Conservation (phyloP, 2,888 invertebrate genomes). For the Eupithecia subfuscata region DNA sequence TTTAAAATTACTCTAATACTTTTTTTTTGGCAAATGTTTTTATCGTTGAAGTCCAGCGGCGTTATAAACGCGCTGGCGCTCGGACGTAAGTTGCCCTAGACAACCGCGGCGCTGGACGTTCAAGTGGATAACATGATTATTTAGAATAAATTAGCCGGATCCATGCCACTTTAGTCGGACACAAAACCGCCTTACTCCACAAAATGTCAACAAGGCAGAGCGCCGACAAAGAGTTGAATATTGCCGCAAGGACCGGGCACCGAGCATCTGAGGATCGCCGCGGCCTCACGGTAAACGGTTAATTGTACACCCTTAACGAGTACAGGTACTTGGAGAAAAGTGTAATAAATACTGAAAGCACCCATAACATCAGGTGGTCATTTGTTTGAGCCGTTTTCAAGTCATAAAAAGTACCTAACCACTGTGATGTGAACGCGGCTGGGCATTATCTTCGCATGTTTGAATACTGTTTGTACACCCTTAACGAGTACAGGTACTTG, state of each 20-base stretch:
- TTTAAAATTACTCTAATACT: no score
- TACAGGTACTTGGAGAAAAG: slow-evolving; percentile 23
- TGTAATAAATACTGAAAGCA: slow-evolving; percentile 8
- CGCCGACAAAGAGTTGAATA: slow-evolving; percentile 69
- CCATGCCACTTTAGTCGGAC: not conserved
- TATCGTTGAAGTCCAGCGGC: no score
- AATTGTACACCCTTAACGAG: slow-evolving; percentile 72
- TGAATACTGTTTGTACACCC: slow-evolving; percentile 59
- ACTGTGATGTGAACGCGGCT: not conserved
- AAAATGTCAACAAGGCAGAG: slow-evolving; percentile 76
- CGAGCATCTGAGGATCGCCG: slow-evolving; percentile 65
- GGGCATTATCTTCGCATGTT: not conserved
- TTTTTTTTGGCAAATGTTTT: no score
- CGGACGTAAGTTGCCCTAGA: no score
- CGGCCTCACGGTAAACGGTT: slow-evolving; percentile 72
- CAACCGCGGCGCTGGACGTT: no score
- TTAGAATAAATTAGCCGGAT: not conserved
- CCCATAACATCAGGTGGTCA: not conserved
- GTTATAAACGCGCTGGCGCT: no score
- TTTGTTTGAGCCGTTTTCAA: not conserved
- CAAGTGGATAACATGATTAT: not conserved
- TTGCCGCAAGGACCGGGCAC: slow-evolving; percentile 57
- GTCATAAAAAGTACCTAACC: not conserved
- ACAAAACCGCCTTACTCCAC: slow-evolving; percentile 48
- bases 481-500: slow-evolving; percentile 54